Conservation (phyloP, 2,797 vertebrate genomes). For the Thalassophryne amazonica region DNA sequence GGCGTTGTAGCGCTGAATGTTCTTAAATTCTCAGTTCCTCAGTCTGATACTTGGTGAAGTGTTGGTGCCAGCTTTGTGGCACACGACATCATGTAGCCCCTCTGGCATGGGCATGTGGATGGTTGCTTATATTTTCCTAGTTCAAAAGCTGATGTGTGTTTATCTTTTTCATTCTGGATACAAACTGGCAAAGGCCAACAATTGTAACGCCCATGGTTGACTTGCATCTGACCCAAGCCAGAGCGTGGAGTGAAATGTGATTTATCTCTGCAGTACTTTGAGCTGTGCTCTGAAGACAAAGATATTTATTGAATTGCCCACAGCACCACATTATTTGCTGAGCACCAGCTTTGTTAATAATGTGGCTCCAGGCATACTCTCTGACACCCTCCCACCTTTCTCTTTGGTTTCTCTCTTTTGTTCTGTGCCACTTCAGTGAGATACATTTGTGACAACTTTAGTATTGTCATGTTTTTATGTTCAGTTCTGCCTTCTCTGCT, state of each 20-base stretch:
- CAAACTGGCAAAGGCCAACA: conserved; percentile 45
- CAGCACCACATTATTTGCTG: conserved; percentile 56
- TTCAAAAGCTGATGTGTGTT: conserved; percentile 51
- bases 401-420: background rate
- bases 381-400: background rate
- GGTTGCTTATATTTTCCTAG: conserved; percentile 58
- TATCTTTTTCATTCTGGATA: conserved; percentile 40
- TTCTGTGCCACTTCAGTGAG: background rate
- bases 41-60: conserved; percentile 35
- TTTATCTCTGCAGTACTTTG: conserved; percentile 57
- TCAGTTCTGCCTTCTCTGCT: conserved; percentile 12
- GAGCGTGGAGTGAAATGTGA: conserved; percentile 77
- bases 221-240: conserved; percentile 52
- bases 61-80: conserved; percentile 50
- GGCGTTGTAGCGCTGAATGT: background rate
- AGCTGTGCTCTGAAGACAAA: conserved; percentile 65
- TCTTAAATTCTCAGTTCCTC: too few species aligned
- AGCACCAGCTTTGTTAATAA: conserved; percentile 37
- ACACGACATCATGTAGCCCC: conserved; percentile 52
- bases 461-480: conserved; percentile 16
- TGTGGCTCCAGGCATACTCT: conserved; percentile 18
- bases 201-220: conserved; percentile 59
- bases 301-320: conserved; percentile 71
- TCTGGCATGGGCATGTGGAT: conserved; percentile 42
- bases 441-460: background rate